A percentile compares a stretch with the other conserved stretches of the same genome.
phyloP scores from a whole-genome alignment of 2,113 vertebrate genomes.

The Grantiella picta region DNA sequence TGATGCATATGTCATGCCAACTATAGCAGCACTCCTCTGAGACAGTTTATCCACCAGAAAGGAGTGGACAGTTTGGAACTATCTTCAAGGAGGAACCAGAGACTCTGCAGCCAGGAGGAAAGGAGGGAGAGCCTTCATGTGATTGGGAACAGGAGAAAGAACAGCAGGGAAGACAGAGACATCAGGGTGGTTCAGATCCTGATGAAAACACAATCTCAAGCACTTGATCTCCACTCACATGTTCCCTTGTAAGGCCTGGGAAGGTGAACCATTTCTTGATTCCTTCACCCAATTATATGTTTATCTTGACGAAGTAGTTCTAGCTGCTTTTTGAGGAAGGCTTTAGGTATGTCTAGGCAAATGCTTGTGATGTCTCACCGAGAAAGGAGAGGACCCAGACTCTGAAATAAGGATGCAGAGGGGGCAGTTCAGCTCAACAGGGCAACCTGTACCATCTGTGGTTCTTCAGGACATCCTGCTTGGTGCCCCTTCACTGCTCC shows the following conservation, averaged over 20 bases:
- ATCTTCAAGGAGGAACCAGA: neutral
- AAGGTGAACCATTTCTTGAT: neutral
- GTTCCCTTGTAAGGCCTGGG: neutral
- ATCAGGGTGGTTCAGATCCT: neutral
- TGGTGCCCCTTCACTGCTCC: neutral
- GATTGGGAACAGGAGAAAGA: rapidly evolving
- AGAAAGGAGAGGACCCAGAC: neutral
- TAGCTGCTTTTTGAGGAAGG: neutral
- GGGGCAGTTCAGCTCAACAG: neutral
- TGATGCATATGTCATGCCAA: neutral
- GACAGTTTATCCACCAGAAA: neutral
- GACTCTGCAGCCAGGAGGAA: neutral
- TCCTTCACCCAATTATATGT: neutral
- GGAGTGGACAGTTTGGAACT: neutral
- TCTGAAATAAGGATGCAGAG: neutral
- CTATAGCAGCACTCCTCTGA: neutral
- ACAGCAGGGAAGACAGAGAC: neutral
- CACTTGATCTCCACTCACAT: neutral
- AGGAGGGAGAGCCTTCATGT: neutral
- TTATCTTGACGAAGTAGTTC: neutral
- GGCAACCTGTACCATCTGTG: neutral
- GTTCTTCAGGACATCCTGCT: neutral
- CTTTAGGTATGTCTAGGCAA: neutral
- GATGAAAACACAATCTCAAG: neutral
- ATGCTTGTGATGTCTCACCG: neutral